Conservation (phyloP, 2,113 vertebrate genomes). For the Peromyscus maniculatus region DNA sequence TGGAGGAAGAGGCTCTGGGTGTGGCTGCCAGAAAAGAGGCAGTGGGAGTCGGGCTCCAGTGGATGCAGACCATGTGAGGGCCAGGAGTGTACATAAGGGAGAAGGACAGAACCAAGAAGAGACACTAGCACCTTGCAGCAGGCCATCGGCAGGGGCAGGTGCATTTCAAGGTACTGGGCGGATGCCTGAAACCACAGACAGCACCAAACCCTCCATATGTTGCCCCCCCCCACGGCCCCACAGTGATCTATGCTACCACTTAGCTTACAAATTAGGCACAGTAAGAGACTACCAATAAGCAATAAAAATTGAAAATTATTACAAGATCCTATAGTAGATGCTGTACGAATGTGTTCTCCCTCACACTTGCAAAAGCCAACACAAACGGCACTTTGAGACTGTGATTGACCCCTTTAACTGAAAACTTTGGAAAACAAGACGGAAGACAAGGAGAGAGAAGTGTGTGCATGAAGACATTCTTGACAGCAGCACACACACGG, state of each 20-base stretch:
- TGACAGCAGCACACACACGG: not conserved
- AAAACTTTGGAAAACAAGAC: not conserved
- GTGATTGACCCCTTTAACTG: not conserved
- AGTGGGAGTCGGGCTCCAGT: too few relatives aligned
- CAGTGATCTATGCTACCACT: not conserved
- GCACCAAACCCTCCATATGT: not conserved
- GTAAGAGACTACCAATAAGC: not conserved
- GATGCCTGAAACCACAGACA: not conserved
- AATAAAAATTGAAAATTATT: not conserved
- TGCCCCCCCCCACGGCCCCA: too few relatives aligned
- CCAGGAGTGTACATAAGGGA: not conserved
- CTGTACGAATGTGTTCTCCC: not conserved
- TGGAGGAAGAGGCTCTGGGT: not conserved
- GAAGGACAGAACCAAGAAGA: not conserved
- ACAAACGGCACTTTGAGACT: not conserved
- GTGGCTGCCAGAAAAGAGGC: not conserved
- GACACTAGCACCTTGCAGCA: not conserved
- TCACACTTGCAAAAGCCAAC: not conserved
- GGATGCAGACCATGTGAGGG: rapidly evolving
- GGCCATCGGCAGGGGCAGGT: not conserved
- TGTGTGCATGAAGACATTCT: not conserved
- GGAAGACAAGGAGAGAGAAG: not conserved
- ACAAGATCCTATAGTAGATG: not conserved
- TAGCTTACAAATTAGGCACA: not conserved
- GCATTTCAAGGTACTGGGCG: not conserved